Base-by-base conservation (phyloP, 30 jellyfish, hydroid and myxozoan genomes). In the Cassiopea xamachana region DNA sequence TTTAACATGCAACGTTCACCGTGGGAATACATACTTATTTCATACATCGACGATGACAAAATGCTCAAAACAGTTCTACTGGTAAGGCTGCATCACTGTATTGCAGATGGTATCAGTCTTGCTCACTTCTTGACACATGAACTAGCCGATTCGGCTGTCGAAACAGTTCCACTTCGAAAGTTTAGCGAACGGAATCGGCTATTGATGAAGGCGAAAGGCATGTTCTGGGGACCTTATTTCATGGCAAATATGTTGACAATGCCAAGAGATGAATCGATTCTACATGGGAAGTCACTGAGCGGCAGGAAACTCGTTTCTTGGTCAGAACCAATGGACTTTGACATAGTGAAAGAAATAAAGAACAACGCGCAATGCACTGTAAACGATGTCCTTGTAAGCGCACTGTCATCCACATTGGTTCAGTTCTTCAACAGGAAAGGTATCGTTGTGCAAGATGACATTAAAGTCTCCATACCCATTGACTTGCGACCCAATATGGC, bases 101-200 rank as follows among this genome's bases (percentile, higher is more conserved):
- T 94, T 13, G 97, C 98, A 8, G 98, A 94, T 76, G 98, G 98
- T 18, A 58, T 92, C 39, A 83, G 98, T 18, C 64, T 94, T 1
- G 97, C 94, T 46, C 69, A 88, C 2, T 89, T 81, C 69, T 85
- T 94, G 48, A 82, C 78, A 7, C 46, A 86, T 87, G 94, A 78
- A 76, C 89, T 89, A 68, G 70, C 97, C 1, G 97, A 90, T 58
- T 44, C 76, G 14, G 77, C 71, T n/a, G 90, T 89, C n/a, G 76
- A 47, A 44, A 69, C 88, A 10, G 73, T 77, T 69, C 92, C 93
- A 8, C 80, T 94, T 81, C 72, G 86, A 51, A 94, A 94, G 80
- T 93, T 93, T 73, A 47, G 97, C 48, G 95, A 83, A 69, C 84
- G 86, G 9, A 76, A 89, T 60, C 69, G 97, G 71, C 1, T 61